Evolutionary conservation across 1,140 invertebrate genomes (phyloP), one percentile per base, ranked within the genome.

Genomic region (Coenobita brevimanus): DNA sequence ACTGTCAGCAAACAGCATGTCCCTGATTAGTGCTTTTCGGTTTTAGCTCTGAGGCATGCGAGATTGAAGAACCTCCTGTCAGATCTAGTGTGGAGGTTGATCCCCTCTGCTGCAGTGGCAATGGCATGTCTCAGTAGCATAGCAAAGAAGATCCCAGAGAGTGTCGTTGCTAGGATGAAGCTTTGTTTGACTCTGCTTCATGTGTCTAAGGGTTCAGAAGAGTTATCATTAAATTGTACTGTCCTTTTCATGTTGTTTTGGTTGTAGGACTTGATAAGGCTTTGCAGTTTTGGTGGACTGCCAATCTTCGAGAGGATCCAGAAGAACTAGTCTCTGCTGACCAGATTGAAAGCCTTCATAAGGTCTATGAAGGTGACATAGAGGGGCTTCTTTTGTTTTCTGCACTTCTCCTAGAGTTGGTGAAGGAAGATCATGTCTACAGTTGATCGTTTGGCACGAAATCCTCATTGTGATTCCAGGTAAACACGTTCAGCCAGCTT

Each of bases 351-450:
- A 6, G 38, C 73, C 73, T 43, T 76, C 6, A 33, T 76, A 6
- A 76, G 73, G 73, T 76, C 73, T 36, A 76, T 76, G 33, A 76
- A 76, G 8, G 73, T 33, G 33, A 13, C 36, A 24, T 76, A 76
- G 4, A 76, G 41, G 41, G 73, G 73, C 21, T 10, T 38, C 30
- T 76, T 3, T 24, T 76, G 41, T 76, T 76, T 33, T 41, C 38
- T 76, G 41, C 73, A 76, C 41, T 76, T 76, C 73, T 76, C 73
- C 41, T 36, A 24, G 21, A 76, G 73, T 76, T 76, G 30, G 30
- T 33, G 30, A 33, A 76, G 15, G 73, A 69, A 69, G n/a, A 69
- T 69, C 64, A 69, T 33, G 33, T 69, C 64, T 24, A 69, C 64
- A 6, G 64, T 27, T 27, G 64, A 69, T n/a, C 64, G 6, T n/a